phyloP scores from a whole-genome alignment of 2,113 vertebrate species.

The Anarhynchus alexandrinus region DNA sequence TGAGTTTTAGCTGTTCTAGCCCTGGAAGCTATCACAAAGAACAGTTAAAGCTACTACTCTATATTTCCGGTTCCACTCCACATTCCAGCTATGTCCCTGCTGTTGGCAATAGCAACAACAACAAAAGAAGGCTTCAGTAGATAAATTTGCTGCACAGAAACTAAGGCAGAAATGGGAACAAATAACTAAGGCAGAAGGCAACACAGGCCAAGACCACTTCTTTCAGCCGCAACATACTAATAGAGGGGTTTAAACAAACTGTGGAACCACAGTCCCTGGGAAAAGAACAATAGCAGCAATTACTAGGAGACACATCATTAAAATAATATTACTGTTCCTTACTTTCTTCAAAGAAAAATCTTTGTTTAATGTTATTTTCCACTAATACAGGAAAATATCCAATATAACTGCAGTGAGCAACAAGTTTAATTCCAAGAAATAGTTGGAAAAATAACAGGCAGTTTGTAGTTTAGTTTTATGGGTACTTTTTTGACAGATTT shows the following conservation, averaged over 20 bases:
- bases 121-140: background rate
- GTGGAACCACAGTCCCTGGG: fast-evolving
- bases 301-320: background rate
- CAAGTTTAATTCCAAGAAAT: constrained; percentile 8
- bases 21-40: background rate
- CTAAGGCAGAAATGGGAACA: background rate
- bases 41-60: background rate
- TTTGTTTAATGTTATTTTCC: constrained; percentile 13
- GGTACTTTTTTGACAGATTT: background rate
- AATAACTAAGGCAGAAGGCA: background rate
- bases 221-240: background rate
- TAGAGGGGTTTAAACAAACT: background rate
- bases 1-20: background rate
- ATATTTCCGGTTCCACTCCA: background rate
- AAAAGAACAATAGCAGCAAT: background rate
- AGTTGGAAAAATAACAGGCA: constrained; percentile 12
- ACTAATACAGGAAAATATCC: constrained; percentile 13
- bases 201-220: background rate
- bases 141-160: background rate
- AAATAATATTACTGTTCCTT: background rate
- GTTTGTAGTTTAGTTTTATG: constrained; percentile 48
- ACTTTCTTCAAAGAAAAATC: constrained; percentile 17
- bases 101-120: background rate
- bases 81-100: background rate
- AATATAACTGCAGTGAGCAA: constrained; percentile 11